Conservation (phyloP, 1,140 invertebrate genomes). For the Drosophila bipectinata region DNA sequence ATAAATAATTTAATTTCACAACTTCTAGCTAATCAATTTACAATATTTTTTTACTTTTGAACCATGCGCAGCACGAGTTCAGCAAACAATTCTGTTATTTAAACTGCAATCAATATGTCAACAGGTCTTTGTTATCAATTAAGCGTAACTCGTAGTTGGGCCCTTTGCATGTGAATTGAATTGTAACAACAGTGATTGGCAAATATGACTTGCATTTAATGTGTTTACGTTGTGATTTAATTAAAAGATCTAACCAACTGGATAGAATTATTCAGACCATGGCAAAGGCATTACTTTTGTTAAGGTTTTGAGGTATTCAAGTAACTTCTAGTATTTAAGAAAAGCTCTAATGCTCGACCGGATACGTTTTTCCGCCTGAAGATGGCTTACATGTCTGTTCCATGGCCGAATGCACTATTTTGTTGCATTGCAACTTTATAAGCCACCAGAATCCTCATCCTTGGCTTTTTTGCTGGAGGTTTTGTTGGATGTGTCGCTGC, state of each 20-base stretch:
- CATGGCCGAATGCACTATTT: constrained; percentile 19
- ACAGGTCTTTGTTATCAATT: constrained; percentile 13
- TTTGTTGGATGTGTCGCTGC: constrained; percentile 20
- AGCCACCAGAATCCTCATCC: constrained; percentile 43
- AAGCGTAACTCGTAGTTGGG: constrained; percentile 18
- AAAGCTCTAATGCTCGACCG: neutral
- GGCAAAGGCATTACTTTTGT: neutral
- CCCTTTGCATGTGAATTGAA: constrained; percentile 10
- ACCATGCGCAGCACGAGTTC: neutral
- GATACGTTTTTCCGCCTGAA: constrained; percentile 16
- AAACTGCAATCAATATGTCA: constrained; percentile 13
- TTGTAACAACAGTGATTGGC: constrained; percentile 8
- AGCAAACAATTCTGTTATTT: constrained; percentile 1
- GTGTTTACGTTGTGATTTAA: constrained; percentile 13
- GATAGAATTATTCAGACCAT: neutral
- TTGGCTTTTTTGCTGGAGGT: constrained; percentile 30
- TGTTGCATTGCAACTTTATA: constrained; percentile 35
- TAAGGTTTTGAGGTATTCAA: neutral
- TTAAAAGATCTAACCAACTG: neutral
- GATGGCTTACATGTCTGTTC: constrained; percentile 21
- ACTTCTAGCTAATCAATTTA: constrained; percentile 26
- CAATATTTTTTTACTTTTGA: neutral
- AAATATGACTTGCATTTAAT: neutral
- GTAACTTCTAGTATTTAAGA: neutral
- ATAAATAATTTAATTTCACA: constrained; percentile 26